Conservation (phyloP, 1,140 invertebrate genomes). For the Lasioglossum baleicum region DNA sequence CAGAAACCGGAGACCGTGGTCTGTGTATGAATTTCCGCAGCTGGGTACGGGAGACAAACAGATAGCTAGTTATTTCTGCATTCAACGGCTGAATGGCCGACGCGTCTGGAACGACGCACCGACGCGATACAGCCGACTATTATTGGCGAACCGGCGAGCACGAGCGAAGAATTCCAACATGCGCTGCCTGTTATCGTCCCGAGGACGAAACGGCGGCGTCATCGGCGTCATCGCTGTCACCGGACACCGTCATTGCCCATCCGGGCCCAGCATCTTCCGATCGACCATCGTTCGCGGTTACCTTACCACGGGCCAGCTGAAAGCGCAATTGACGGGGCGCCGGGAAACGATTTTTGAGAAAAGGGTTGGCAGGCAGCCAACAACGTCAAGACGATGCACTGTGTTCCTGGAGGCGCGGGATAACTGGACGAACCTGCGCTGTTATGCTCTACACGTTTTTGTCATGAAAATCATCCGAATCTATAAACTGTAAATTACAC, state of each 20-base stretch:
- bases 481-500: no score
- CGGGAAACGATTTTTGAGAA: no score
- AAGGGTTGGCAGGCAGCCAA: no score
- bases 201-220: conserved; percentile 26
- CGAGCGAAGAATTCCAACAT: conserved; percentile 62
- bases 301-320: not conserved
- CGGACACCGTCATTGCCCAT: conserved; percentile 12
- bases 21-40: conserved; percentile 67
- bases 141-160: conserved; percentile 57
- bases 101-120: conserved; percentile 65
- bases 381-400: no score
- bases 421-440: no score
- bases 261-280: not conserved
- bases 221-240: conserved; percentile 36
- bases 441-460: no score
- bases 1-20: conserved; percentile 67
- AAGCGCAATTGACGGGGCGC: no score
- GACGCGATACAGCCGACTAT: conserved; percentile 63
- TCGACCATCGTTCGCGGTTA: not conserved
- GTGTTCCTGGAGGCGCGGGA: no score
- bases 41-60: conserved; percentile 66
- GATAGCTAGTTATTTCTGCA: conserved; percentile 68
- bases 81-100: conserved; percentile 65
- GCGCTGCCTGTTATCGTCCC: conserved; percentile 26
- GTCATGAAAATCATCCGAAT: no score